Conservation (phyloP, 2,113 vertebrate species). For the Onychostruthus taczanowskii region DNA sequence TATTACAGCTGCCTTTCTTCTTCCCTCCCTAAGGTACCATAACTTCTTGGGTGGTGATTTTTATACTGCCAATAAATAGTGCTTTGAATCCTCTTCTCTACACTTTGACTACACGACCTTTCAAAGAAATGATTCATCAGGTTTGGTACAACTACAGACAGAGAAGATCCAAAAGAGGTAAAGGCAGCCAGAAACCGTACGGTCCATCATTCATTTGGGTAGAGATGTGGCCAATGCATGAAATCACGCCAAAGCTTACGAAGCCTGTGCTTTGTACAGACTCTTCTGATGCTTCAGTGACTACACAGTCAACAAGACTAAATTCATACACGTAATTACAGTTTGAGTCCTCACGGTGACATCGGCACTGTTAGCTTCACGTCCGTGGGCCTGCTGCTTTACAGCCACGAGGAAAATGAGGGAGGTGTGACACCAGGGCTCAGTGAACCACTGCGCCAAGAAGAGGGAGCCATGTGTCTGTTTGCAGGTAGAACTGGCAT, state of each 20-base stretch:
- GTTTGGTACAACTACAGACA: conserved; percentile 91
- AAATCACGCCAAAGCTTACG: conserved; percentile 68
- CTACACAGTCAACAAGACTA: conserved; percentile 65
- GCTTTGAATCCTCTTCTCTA: conserved; percentile 97
- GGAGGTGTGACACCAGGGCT: neutral
- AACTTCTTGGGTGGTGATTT: conserved; percentile 97
- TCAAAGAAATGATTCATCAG: conserved; percentile 94
- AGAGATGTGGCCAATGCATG: conserved; percentile 88
- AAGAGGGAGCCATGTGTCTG: neutral
- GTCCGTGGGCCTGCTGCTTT: neutral
- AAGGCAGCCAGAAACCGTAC: conserved; percentile 70
- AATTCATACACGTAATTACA: conserved; percentile 56
- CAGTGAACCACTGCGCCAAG: neutral
- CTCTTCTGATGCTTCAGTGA: conserved; percentile 65
- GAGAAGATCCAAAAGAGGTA: conserved; percentile 74
- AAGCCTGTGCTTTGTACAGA: conserved; percentile 71
- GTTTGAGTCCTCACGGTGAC: neutral
- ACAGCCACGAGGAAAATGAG: neutral
- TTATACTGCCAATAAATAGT: conserved; percentile 96
- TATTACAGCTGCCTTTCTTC: conserved; percentile 49
- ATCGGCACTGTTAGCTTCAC: neutral
- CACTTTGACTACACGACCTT: conserved; percentile 93
- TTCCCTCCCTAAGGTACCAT: conserved; percentile 82
- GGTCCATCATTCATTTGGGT: conserved; percentile 87
- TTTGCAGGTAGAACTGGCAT: neutral